Evolutionary conservation across 2,113 vertebrate genomes (phyloP).

Genomic region (Pelecanoides urinatrix): DNA sequence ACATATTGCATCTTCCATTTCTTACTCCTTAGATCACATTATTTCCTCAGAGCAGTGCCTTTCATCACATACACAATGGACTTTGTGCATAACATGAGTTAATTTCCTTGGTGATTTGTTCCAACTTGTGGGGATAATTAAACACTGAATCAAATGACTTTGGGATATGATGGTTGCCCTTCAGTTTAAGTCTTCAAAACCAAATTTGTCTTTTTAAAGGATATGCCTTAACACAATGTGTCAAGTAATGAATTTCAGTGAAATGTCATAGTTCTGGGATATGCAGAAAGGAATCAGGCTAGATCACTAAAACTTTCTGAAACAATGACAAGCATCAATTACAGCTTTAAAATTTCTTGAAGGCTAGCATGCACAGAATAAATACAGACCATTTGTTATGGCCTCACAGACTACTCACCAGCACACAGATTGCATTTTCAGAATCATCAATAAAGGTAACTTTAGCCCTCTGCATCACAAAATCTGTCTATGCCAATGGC

Average conservation of each 20-base stretch:
- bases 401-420: not conserved
- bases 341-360: not conserved
- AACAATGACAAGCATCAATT: not conserved
- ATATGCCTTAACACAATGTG: not conserved
- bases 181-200: not conserved
- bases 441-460: not conserved
- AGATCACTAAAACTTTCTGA: not conserved
- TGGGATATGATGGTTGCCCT: not conserved
- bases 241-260: not conserved
- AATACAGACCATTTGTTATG: not conserved
- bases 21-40: not conserved
- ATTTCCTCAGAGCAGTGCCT: not conserved
- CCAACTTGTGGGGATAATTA: slow-evolving; percentile 13
- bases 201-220: not conserved
- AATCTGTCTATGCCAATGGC: not conserved
- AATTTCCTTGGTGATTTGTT: slow-evolving; percentile 31
- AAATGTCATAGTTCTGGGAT: not conserved
- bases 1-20: not conserved
- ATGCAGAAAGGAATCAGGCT: not conserved
- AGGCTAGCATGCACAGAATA: not conserved
- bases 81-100: not conserved
- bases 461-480: not conserved
- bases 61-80: slow-evolving; percentile 1
- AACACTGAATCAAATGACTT: not conserved
- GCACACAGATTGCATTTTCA: not conserved